A percentile compares a stretch with the other conserved stretches of the same genome.
Evolutionary conservation across 1,140 invertebrate species (phyloP).

Genomic region (Drosophila kurseongensis): DNA sequence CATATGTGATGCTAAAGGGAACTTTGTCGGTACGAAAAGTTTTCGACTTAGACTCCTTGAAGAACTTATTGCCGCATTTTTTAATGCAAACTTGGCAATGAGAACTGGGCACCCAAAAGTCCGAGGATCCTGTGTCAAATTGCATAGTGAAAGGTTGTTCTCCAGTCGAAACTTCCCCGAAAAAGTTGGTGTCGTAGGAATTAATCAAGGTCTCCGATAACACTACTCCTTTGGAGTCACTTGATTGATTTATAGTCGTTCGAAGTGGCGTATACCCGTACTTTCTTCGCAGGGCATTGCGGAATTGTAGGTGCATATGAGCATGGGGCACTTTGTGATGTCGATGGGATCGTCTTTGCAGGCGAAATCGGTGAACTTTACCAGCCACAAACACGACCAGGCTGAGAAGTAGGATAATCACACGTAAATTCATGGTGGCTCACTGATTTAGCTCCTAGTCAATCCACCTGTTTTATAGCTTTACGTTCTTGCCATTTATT

Average conservation of each 20-base stretch:
- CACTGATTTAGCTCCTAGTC: constrained; percentile 2
- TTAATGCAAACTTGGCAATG: constrained; percentile 86
- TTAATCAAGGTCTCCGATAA: constrained; percentile 40
- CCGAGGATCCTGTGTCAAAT: constrained; percentile 71
- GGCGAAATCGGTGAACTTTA: constrained; percentile 6
- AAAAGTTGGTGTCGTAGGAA: constrained; percentile 62
- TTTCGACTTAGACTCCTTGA: constrained; percentile 86
- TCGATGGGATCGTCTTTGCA: background rate
- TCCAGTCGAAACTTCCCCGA: constrained; percentile 95
- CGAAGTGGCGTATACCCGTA: constrained; percentile 12
- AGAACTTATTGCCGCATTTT: constrained; percentile 97
- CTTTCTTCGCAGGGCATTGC: constrained; percentile 22
- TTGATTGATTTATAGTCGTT: background rate
- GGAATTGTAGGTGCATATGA: constrained; percentile 1
- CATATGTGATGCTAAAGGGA: constrained; percentile 24
- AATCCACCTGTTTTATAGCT: constrained; percentile 14
- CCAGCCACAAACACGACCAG: background rate
- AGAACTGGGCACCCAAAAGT: constrained; percentile 67
- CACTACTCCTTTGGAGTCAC: constrained; percentile 3
- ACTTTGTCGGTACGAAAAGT: background rate
- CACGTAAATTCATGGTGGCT: constrained; percentile 15
- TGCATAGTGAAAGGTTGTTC: constrained; percentile 87
- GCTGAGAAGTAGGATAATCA: constrained; percentile 18
- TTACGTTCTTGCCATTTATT: background rate
- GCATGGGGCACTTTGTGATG: constrained; percentile 19